phyloP scores from a whole-genome alignment of 2,113 vertebrate species.

The Beaufortia kweichowensis region DNA sequence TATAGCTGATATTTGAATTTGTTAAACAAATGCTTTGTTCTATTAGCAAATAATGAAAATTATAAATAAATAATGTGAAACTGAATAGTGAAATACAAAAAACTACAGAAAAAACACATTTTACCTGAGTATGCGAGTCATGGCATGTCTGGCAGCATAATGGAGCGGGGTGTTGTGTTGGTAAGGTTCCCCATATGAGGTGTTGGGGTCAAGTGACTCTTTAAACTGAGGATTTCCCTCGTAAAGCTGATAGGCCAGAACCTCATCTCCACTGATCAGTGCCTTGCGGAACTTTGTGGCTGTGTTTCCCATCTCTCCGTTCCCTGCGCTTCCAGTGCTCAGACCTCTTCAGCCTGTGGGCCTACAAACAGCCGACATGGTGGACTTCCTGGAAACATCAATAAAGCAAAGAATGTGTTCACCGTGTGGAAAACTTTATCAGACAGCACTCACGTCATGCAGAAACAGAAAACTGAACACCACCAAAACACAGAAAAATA shows the following conservation, averaged over 20 bases:
- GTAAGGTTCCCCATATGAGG: constrained; percentile 96
- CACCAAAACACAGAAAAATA: too few species aligned
- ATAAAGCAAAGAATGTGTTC: constrained; percentile 25
- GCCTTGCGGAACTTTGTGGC: constrained; percentile 98
- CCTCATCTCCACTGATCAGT: constrained; percentile 94
- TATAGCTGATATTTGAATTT: too few species aligned
- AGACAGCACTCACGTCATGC: background rate
- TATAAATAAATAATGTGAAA: background rate
- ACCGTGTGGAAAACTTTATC: background rate
- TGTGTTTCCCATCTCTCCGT: constrained; percentile 89
- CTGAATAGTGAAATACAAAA: background rate
- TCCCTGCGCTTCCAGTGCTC: constrained; percentile 62
- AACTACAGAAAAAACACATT: background rate
- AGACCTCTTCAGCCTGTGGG: constrained; percentile 73
- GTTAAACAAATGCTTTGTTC: too few species aligned
- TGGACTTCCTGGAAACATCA: constrained; percentile 71
- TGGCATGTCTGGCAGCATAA: constrained; percentile 94
- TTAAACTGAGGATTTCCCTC: constrained; percentile 96
- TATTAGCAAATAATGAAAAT: too few species aligned
- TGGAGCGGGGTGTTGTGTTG: constrained; percentile 98
- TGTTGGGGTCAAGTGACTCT: constrained; percentile 96
- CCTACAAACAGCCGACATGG: constrained; percentile 73
- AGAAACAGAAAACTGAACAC: too few species aligned
- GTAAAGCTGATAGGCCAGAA: constrained; percentile 92
- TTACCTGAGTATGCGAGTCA: constrained; percentile 94